These are phyloP conservation scores for Chamaetylas fuelleborni DNA, from an alignment of 2,113 vertebrate species.

Conservation along the genomic window DNA sequence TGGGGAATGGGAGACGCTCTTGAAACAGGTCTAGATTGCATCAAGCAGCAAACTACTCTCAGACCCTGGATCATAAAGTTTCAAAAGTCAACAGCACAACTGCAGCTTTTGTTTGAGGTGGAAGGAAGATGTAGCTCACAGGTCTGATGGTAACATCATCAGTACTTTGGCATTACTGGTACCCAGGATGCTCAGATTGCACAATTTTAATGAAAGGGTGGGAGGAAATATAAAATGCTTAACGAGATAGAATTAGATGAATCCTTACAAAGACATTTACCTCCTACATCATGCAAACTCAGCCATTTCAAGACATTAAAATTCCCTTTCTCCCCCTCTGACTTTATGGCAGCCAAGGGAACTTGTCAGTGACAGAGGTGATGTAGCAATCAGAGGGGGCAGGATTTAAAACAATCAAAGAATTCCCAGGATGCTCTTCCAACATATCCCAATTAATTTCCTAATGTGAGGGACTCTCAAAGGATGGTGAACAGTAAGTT, in stretches of 20 bases:
- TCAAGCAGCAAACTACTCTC: not conserved
- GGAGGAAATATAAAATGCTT: not conserved
- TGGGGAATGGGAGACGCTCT: not conserved
- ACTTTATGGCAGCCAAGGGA: not conserved
- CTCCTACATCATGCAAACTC: not conserved
- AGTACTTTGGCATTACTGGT: not conserved
- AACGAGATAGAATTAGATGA: not conserved
- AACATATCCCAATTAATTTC: not conserved
- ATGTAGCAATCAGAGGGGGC: not conserved
- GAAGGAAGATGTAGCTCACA: not conserved
- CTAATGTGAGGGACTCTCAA: not conserved
- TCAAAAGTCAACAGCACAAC: not conserved
- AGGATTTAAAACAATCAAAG: constrained; percentile 11
- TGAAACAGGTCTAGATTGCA: not conserved
- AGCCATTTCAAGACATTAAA: not conserved
- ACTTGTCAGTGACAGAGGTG: not conserved
- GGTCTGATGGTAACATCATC: not conserved
- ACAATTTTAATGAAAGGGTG: not conserved
- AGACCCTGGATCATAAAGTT: not conserved
- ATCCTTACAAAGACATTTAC: not conserved
- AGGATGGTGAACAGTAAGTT: not conserved
- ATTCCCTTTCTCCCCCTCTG: not conserved
- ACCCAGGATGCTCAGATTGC: not conserved
- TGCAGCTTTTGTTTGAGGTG: not conserved
- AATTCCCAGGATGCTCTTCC: not conserved